Conservation (phyloP, 2,888 invertebrate genomes). For the Himalopsyche kuldschensis region DNA sequence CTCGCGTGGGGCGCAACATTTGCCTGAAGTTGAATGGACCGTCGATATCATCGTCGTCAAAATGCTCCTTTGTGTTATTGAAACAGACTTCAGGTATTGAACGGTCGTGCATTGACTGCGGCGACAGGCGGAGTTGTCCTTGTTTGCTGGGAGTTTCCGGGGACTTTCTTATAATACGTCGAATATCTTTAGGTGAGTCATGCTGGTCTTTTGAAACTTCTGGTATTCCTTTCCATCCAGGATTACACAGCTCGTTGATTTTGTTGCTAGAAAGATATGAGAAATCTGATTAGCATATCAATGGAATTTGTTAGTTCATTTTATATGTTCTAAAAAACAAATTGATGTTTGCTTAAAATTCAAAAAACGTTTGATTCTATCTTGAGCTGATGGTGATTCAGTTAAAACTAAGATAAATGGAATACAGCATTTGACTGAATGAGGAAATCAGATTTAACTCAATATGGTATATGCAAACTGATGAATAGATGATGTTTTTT, state of each 20-base stretch:
- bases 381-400: background rate
- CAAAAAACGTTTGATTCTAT: background rate
- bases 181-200: conserved; percentile 55
- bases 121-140: conserved; percentile 18
- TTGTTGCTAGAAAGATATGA: conserved; percentile 52
- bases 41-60: conserved; percentile 58
- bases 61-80: conserved; percentile 36
- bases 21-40: conserved; percentile 72
- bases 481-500: no score
- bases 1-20: conserved; percentile 64
- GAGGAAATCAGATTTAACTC: no score
- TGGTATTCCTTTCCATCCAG: conserved; percentile 50
- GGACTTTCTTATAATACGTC: conserved; percentile 55
- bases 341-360: background rate
- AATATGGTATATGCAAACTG: no score
- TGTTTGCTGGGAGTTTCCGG: conserved; percentile 39
- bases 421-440: background rate
- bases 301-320: no score
- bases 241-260: conserved; percentile 55
- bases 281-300: no score
- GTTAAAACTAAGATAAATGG: background rate
- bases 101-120: conserved; percentile 28
- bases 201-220: conserved; percentile 47
- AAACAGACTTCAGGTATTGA: conserved; percentile 36
- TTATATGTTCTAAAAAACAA: background rate